Evolutionary conservation across 2,113 vertebrate genomes (phyloP).

Genomic region (Zosterops pallidus): DNA sequence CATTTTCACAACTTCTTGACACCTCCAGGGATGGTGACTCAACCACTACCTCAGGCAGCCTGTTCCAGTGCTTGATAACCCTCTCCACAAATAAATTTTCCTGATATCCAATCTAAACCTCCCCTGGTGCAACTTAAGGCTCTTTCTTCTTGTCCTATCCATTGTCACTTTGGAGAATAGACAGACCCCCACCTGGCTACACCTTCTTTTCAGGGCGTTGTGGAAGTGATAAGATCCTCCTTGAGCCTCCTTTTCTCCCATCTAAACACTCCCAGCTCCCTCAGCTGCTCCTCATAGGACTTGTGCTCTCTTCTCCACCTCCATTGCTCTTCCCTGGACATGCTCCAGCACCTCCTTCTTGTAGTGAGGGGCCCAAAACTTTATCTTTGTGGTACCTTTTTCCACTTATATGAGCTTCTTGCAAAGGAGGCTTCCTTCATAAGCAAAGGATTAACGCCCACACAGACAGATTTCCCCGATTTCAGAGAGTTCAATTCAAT

Average conservation of each 20-base stretch:
- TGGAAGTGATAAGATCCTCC: too few species aligned
- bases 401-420: not conserved
- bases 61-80: not conserved
- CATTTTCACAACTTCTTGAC: not conserved
- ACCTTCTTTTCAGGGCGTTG: not conserved
- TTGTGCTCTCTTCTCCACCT: not conserved
- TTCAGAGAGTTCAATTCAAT: not conserved
- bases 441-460: not conserved
- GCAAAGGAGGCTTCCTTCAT: not conserved
- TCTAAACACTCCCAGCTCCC: not conserved
- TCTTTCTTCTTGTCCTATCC: not conserved
- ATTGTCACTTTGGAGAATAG: not conserved
- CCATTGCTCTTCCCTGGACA: not conserved
- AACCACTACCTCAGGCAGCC: not conserved
- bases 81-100: not conserved
- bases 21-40: not conserved
- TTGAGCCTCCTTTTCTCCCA: not conserved
- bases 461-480: not conserved
- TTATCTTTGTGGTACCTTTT: not conserved
- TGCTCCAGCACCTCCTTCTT: not conserved
- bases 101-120: not conserved
- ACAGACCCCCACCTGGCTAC: not conserved
- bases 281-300: not conserved
- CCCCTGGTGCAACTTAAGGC: not conserved
- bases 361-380: not conserved